Conservation (phyloP, 2,797 vertebrate species). For the Pseudopleuronectes americanus region DNA sequence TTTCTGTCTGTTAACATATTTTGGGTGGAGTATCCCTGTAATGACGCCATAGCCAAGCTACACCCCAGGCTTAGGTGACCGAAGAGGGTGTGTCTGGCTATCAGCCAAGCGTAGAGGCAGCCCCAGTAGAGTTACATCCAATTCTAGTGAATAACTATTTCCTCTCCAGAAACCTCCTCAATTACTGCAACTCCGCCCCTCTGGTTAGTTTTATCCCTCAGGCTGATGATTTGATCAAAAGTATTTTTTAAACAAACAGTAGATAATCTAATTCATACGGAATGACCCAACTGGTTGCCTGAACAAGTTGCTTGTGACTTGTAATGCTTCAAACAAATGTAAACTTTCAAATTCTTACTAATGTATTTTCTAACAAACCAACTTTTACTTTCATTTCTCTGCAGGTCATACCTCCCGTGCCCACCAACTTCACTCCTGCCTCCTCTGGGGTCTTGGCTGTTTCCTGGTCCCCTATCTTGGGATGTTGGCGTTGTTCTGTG, state of each 20-base stretch:
- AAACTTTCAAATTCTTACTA: neutral
- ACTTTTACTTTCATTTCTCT: slow-evolving; percentile 12
- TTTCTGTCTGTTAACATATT: slow-evolving; percentile 51
- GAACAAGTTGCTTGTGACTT: no score
- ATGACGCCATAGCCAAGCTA: slow-evolving; percentile 76
- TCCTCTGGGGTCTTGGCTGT: slow-evolving; percentile 34
- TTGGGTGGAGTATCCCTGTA: slow-evolving; percentile 77
- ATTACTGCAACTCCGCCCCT: slow-evolving; percentile 76
- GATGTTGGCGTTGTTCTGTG: slow-evolving; percentile 74
- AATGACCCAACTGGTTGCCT: no score
- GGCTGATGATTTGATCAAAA: neutral
- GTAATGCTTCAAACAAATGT: neutral
- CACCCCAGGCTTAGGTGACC: slow-evolving; percentile 71
- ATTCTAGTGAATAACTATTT: slow-evolving; percentile 61
- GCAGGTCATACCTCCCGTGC: slow-evolving; percentile 37
- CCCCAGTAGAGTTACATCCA: slow-evolving; percentile 62
- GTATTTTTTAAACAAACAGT: neutral
- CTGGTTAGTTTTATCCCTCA: slow-evolving; percentile 45
- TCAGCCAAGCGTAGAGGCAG: slow-evolving; percentile 72
- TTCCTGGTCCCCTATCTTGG: slow-evolving; percentile 68
- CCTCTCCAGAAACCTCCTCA: slow-evolving; percentile 49
- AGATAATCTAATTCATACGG: no score
- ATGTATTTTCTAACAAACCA: neutral
- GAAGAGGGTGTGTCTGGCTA: slow-evolving; percentile 74
- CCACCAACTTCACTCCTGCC: slow-evolving; percentile 37